phyloP scores from a whole-genome alignment of 2,113 vertebrate species.

The Boleophthalmus pectinirostris region DNA sequence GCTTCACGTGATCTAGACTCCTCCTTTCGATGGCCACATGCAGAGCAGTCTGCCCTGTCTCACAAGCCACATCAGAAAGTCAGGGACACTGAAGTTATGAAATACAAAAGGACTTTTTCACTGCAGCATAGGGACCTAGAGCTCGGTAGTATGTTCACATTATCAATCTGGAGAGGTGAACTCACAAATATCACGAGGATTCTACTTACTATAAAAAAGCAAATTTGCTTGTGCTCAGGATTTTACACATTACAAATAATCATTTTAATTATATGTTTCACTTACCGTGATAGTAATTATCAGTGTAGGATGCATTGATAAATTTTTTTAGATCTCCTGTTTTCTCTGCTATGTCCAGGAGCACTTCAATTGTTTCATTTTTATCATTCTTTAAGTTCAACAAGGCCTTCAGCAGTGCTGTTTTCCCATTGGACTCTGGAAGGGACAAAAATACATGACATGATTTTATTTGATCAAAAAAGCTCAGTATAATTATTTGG shows the following conservation, averaged over 20 bases:
- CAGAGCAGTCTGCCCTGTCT: conserved; percentile 84
- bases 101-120: neutral
- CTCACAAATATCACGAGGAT: too few species aligned
- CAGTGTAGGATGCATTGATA: conserved; percentile 77
- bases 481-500: neutral
- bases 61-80: neutral
- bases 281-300: conserved; percentile 79
- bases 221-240: neutral
- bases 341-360: conserved; percentile 84
- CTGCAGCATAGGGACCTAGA: too few species aligned
- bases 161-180: too few species aligned
- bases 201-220: neutral
- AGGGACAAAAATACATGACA: conserved; percentile 35
- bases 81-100: neutral
- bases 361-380: conserved; percentile 81
- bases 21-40: conserved; percentile 89
- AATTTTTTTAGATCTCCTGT: conserved; percentile 81
- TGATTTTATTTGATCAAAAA: neutral
- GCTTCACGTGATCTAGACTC: conserved; percentile 81
- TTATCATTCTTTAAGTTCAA: conserved; percentile 82
- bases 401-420: conserved; percentile 86
- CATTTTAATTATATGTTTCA: neutral
- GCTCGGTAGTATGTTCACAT: too few species aligned
- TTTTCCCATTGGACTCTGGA: conserved; percentile 85
- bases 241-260: neutral